Base-by-base conservation (phyloP, 1,140 invertebrate genomes). In the Drosophila insularis region DNA sequence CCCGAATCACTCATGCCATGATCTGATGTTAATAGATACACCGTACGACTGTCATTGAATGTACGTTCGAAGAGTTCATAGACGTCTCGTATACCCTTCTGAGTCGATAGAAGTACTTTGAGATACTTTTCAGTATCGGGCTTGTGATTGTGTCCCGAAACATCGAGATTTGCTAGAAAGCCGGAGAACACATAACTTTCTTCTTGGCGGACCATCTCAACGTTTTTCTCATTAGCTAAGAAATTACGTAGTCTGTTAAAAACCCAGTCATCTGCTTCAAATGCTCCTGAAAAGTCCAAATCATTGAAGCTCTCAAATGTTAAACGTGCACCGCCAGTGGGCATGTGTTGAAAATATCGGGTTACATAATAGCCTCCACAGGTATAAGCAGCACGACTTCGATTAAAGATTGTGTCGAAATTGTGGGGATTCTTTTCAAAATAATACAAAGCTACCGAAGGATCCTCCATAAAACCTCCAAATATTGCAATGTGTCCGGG, bases 1-100 rank as follows among this genome's bases (percentile, higher is more conserved):
- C 98, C 98, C 96, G 97, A 97, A 92, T 98, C 95, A 40, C 97
- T 98, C 97, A 99, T 99, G 75, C 98, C 98, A 95, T 99, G 98
- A 93, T 99, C 98, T n/a, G 98, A 95, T 6, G 98, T 98, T 91
- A 99, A 96, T 17, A 99, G 91, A 93, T 96, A 99, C 21, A 96
- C 94, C 7, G 98, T 99, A 78, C 94, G 93, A n/a, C 94, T 93
- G 92, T 99, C 96, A 79, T 94, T 86, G 93, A 96, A 99, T 86
- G 94, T 95, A 6, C 94, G 84, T 74, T 96, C 95, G 59, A 98
- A 94, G 4, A 95, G 63, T 66, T 94, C 77, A 55, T 95, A 95
- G 54, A 96, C 94, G 85, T 94, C 92, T 71, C 94, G 75, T 53
- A 99, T 95, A 65, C 95, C 95, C 40, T 92, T 78, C 93, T 99